phyloP scores from a whole-genome alignment of 2,888 invertebrate species.

The Andrena dorsata region DNA sequence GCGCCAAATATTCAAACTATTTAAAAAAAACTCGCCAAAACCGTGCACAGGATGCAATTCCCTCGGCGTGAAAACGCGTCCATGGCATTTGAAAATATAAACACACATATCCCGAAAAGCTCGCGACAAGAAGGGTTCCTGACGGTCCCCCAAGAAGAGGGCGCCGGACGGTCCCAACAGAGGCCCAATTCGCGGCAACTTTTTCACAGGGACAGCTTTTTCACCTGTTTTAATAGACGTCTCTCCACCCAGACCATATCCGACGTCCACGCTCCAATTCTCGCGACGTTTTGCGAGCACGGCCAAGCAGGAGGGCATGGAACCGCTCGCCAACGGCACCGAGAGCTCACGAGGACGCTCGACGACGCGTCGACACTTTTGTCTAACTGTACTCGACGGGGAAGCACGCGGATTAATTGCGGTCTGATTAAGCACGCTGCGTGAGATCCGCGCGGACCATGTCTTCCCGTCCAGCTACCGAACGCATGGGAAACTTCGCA shows the following conservation, averaged over 20 bases:
- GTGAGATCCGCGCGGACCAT: constrained; percentile 11
- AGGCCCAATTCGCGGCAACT: constrained; percentile 70
- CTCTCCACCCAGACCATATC: constrained; percentile 67
- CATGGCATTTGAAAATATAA: too few species aligned
- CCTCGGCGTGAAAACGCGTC: too few species aligned
- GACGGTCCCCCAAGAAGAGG: not conserved
- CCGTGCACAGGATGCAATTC: too few species aligned
- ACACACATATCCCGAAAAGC: too few species aligned
- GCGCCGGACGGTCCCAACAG: constrained; percentile 62
- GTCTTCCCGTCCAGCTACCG: constrained; percentile 12
- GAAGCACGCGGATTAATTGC: constrained; percentile 55
- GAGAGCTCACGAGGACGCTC: constrained; percentile 40
- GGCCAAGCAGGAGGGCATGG: not conserved
- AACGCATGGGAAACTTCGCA: constrained; percentile 33
- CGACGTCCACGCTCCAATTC: constrained; percentile 77
- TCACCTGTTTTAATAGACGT: constrained; percentile 75
- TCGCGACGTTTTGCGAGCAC: constrained; percentile 49
- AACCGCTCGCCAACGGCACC: constrained; percentile 7
- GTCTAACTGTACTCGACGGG: constrained; percentile 66
- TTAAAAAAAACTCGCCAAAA: too few species aligned
- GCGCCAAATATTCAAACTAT: too few species aligned
- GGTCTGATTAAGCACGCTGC: constrained; percentile 47
- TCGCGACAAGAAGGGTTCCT: not conserved
- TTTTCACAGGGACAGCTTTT: constrained; percentile 76
- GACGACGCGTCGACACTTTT: constrained; percentile 61